Conservation (phyloP, 2,888 invertebrate species). For the Eretmocerus hayati region DNA sequence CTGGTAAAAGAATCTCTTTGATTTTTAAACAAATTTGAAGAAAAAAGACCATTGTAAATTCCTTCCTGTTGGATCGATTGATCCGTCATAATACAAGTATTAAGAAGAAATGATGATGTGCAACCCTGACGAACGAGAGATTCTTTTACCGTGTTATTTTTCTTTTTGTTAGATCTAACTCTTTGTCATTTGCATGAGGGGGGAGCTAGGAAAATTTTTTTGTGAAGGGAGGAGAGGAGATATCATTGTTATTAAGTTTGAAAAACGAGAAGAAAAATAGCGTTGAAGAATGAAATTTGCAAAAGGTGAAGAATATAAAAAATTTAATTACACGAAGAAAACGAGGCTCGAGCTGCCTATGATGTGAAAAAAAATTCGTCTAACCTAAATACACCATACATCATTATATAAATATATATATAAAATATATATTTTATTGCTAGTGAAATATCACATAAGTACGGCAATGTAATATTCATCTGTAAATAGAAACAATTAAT, state of each 20-base stretch:
- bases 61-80: slow-evolving; percentile 15
- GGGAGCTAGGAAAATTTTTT: slow-evolving; percentile 13
- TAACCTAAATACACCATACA: slow-evolving; percentile 24
- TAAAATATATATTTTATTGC: slow-evolving; percentile 27
- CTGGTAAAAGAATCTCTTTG: slow-evolving; percentile 12
- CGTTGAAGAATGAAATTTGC: slow-evolving; percentile 14
- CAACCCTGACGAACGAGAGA: background rate
- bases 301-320: slow-evolving; percentile 8
- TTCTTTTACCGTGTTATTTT: slow-evolving; percentile 18
- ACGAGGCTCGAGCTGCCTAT: slow-evolving; percentile 21
- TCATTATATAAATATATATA: slow-evolving; percentile 18
- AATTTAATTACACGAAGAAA: slow-evolving; percentile 6
- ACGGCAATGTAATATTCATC: slow-evolving; percentile 35
- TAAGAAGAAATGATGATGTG: background rate
- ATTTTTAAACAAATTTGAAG: background rate
- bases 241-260: slow-evolving; percentile 24
- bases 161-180: slow-evolving; percentile 21
- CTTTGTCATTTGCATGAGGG: slow-evolving; percentile 20
- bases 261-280: slow-evolving; percentile 9
- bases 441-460: slow-evolving; percentile 22
- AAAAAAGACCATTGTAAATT: slow-evolving; percentile 17
- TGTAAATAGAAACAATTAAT: slow-evolving; percentile 42
- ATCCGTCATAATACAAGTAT: slow-evolving; percentile 5
- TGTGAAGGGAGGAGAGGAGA: slow-evolving; percentile 6
- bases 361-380: too few relatives aligned